Base-by-base conservation (phyloP, 2,888 invertebrate genomes). In the Pteria penguin region DNA sequence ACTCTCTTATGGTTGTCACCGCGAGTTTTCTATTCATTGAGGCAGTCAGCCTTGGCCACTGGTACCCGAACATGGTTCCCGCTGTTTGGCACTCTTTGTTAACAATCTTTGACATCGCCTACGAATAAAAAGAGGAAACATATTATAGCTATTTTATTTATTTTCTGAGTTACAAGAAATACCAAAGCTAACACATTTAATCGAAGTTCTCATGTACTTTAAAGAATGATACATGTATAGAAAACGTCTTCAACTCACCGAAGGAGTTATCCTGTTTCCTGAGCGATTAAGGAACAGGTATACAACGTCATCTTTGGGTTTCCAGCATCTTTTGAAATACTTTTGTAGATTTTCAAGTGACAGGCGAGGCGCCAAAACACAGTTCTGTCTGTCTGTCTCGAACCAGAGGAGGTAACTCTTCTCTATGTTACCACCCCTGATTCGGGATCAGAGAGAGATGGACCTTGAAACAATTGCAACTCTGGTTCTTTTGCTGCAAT, bases 41-140 rank as follows among this genome's bases (percentile, higher is more conserved):
- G n/a, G 63, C 68, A 0, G 69, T 69, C 22, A 75, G 8, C 33
- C 27, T 32, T 1, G 63, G 63, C 27, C 61, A n/a, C 1, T 33
- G 57, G n/a, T 14, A 2, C 1, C 22, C 33, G 4, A 14, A 24
- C 2, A 1, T 0, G 11, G 8, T 63, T 0, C 31, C 36, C 22
- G 36, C 29, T 0, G 18, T 54, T 45, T 52, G 3, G 63, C 74
- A 75, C 1, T 68, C 31, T 0, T 2, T 26, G 1, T 57, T 54
- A 0, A 75, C 36, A 2, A 68, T 11, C 14, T 62, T 75, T 1
- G 55, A n/a, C 74, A 74, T 69, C 14, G 67, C 32, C 68, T 62
- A 54, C 22, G 54, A 68, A 54, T 61, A 2, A 33, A 33, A 58
- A 72, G n/a, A n/a, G n/a, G n/a, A n/a, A n/a, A n/a, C n/a, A n/a